These are phyloP conservation scores for Epinephelus awoara DNA, from an alignment of 2,797 vertebrate genomes.

Conservation along the genomic window DNA sequence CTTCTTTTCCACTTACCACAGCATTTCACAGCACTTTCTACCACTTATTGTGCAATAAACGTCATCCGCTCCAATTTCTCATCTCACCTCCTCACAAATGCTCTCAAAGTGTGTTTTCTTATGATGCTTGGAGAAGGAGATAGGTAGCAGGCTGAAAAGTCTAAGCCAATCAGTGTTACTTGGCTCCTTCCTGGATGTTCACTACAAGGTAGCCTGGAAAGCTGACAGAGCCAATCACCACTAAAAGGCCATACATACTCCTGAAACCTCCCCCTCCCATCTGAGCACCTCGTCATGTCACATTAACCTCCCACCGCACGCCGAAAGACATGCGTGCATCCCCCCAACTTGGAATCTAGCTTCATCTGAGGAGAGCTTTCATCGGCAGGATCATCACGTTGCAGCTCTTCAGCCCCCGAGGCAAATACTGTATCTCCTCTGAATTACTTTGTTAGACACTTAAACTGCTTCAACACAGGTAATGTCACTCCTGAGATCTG, in stretches of 20 bases:
- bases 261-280: constrained; percentile 19
- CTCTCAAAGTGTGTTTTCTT: constrained; percentile 19
- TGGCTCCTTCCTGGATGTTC: constrained; percentile 26
- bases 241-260: constrained; percentile 31
- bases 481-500: constrained; percentile 36
- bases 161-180: constrained; percentile 62
- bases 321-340: constrained; percentile 32
- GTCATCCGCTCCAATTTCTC: constrained; percentile 30
- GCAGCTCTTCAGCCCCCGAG: constrained; percentile 36
- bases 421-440: constrained; percentile 42
- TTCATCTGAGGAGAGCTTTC: constrained; percentile 37
- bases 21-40: constrained; percentile 24
- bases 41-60: constrained; percentile 30
- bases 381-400: constrained; percentile 22
- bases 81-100: constrained; percentile 5
- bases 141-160: constrained; percentile 54
- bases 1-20: constrained; percentile 6
- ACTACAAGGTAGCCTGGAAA: constrained; percentile 48
- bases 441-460: constrained; percentile 50
- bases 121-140: constrained; percentile 20
- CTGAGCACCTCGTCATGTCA: constrained; percentile 47
- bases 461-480: constrained; percentile 42
- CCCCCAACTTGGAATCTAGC: constrained; percentile 40
- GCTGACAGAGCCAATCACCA: constrained; percentile 67
- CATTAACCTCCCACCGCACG: constrained; percentile 51